Conservation (phyloP, 2,888 invertebrate genomes). For the Acronicta psi region DNA sequence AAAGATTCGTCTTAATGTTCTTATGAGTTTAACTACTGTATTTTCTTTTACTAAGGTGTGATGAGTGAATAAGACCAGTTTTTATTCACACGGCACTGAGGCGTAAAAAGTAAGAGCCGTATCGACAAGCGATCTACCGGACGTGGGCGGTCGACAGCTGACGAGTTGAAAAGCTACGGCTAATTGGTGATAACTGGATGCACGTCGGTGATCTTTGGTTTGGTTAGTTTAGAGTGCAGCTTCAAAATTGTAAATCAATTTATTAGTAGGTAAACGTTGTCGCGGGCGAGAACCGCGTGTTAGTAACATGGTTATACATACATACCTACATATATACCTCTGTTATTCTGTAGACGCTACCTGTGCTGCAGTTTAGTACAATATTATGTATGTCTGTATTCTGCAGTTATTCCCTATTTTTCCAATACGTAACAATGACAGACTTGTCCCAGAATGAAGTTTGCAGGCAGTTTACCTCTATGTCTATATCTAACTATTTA, state of each 20-base stretch:
- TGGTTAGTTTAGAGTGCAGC: no score
- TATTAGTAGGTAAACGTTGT: no score
- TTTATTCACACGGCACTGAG: constrained; percentile 30
- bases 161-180: constrained; percentile 6
- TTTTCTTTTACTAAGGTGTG: background rate
- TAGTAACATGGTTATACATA: no score
- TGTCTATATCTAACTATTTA: constrained; percentile 10
- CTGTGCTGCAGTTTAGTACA: no score
- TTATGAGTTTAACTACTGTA: constrained; percentile 9
- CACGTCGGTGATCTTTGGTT: constrained; percentile 23
- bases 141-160: constrained; percentile 14
- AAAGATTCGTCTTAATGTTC: background rate
- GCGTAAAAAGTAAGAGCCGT: constrained; percentile 36
- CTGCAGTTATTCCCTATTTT: no score
- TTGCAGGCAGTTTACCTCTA: background rate
- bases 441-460: background rate
- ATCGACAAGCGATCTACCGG: constrained; percentile 6
- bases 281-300: no score
- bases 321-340: no score
- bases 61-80: constrained; percentile 18
- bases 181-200: constrained; percentile 9
- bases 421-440: background rate
- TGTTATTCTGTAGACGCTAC: no score
- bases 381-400: no score
- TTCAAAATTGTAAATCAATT: no score